A percentile compares a stretch with the other conserved stretches of the same genome.
These are phyloP conservation scores for Chydorus sphaericus DNA, from an alignment of 2,888 invertebrate species.

Conservation along the genomic window DNA sequence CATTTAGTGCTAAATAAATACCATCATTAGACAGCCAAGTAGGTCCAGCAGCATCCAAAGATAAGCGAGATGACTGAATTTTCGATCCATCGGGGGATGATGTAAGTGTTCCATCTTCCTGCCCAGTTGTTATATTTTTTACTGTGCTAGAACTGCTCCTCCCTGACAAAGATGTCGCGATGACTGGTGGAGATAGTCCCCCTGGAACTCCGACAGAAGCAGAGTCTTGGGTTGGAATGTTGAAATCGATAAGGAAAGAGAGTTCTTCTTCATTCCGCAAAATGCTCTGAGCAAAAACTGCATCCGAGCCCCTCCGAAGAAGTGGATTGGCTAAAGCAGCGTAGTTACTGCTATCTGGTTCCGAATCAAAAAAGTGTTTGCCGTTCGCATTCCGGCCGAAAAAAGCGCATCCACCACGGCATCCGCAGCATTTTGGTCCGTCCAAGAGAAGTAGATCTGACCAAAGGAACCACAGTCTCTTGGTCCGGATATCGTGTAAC, in stretches of 20 bases:
- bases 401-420: slow-evolving; percentile 86
- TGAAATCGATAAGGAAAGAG: neutral
- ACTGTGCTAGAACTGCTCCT: neutral
- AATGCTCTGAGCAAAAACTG: slow-evolving; percentile 87
- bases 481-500: slow-evolving; percentile 66
- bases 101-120: too few species aligned
- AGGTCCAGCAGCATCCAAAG: too few species aligned
- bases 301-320: slow-evolving; percentile 45
- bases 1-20: too few species aligned
- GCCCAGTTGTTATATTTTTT: neutral
- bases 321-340: slow-evolving; percentile 41
- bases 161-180: neutral
- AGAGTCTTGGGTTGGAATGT: neutral
- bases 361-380: slow-evolving; percentile 49
- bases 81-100: too few species aligned
- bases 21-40: too few species aligned
- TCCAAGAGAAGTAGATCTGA: slow-evolving; percentile 37
- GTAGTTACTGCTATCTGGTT: slow-evolving; percentile 55
- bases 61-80: too few species aligned
- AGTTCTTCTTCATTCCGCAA: slow-evolving; percentile 72
- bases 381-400: slow-evolving; percentile 89
- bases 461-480: slow-evolving; percentile 92
- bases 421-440: slow-evolving; percentile 55
- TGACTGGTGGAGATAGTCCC: neutral
- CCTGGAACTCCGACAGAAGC: too few species aligned